Base-by-base conservation (phyloP, 2,888 invertebrate species). In the Leptopilina drosophilae region DNA sequence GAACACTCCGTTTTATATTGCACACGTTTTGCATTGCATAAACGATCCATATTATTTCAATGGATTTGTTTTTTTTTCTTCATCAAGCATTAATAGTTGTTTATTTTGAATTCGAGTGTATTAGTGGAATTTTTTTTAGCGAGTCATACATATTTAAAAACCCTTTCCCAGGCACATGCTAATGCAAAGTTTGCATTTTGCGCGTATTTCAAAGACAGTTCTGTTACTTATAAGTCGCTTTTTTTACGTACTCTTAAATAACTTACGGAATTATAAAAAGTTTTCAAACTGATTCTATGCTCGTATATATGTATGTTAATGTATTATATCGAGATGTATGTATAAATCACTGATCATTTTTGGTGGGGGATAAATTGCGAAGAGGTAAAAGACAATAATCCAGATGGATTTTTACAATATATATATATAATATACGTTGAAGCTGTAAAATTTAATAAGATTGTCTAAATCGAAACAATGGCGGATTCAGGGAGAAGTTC, bases 91-190 rank as follows among this genome's bases (percentile, higher is more conserved):
- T 73, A 33, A 56, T 40, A 73, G 73, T 62, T 56, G 33, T 73
- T 56, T 49, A 4, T 49, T 49, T 49, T 56, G 56, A 56, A 53
- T 73, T 73, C 56, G 56, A 53, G 73, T 56, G 73, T 56, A 56
- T 73, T 73, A 73, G 73, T 56, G 40, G 53, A 73, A 73, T 73
- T 20, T 20, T 20, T 20, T 20, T 20, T 40, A 73, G 73, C 56
- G 73, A 73, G 56, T 73, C 56, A 33, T 73, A 73, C 15, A 73
- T n/a, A 33, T 33, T 59, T 66, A 75, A 79, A 76, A 75, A 77
- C 67, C 76, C 67, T 79, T 79, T 82, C 42, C 77, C 83, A 82
- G 83, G 82, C 82, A 83, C 82, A 82, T 83, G 77, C 77, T 69
- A 73, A 73, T 73, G 73, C 73, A 40, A 73, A 73, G 33, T 33